Base-by-base conservation (phyloP, 2,797 vertebrate species). In the Oreochromis grahami region DNA sequence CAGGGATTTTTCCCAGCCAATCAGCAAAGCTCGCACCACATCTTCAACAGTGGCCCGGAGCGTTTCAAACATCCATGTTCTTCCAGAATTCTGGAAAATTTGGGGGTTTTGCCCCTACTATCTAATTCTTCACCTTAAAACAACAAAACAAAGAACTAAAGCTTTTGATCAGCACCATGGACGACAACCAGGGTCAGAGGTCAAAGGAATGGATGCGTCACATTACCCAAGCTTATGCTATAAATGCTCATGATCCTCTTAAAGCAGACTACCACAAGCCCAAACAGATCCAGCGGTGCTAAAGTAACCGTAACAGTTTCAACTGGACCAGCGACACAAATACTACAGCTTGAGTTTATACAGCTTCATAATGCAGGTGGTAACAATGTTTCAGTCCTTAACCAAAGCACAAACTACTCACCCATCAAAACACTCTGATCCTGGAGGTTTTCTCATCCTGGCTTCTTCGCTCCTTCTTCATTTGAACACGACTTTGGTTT, bases 341-440 rank as follows among this genome's bases (percentile, higher is more conserved):
- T 0, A 3, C 32, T 60, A 11, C 56, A 34, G 17, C 19, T 36
- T 0, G 19, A 63, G 58, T 36, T n/a, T n/a, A 36, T 0, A 36
- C 17, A n/a, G 32, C 56, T 63, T 63, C 19, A 63, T 11, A 12
- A 63, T 63, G 1, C 32, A 63, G 32, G 10, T 36, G 32, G 32
- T 0, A 63, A 63, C 58, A 63, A 4, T 7, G 58, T 63, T 63
- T n/a, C 58, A 60, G 17, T 3, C 6, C 14, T 36, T 2, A 7
- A 63, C 0, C 17, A 36, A 63, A 36, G 36, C 58, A 36, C 58
- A 36, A 60, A 58, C 55, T 17, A 1, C 21, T 55, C 52, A 0
- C 55, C 14, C 26, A 58, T 58, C 55, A 32, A 32, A 58, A 34
- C 15, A 0, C 17, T 34, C 56, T 34, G 14, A 60, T 60, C 17